Evolutionary conservation across 2,113 vertebrate genomes (phyloP), one percentile per base, ranked within the genome.

Genomic region (Leucoraja erinaceus): DNA sequence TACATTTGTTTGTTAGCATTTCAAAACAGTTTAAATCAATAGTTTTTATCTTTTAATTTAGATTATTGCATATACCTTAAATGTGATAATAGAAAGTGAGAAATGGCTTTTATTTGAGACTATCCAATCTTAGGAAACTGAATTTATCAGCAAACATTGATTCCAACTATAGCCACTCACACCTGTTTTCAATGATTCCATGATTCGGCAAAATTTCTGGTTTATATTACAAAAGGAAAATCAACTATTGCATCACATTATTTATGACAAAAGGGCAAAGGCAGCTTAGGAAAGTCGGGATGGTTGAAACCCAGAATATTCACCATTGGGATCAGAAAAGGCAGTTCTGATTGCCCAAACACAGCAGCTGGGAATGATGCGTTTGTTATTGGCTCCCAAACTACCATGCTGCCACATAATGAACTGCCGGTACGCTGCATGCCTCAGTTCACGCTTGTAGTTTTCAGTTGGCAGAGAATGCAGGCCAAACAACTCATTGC

Each of bases 321-420:
- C 66, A 54, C 90, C 90, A 38, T 47, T 8, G 12, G 66, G 90
- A 22, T 91, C 90, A 74, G 90, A 38, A 91, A 74, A 91, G 4
- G 90, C 12, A 74, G 22, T 28, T 91, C 90, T 72, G 68, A 91
- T 91, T 91, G 0, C 25, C 90, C 90, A 72, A 7, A 91, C 68
- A 5, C 90, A 91, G 33, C 90, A 91, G 7, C 90, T 91, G 90
- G 90, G 90, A 70, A 90, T 90, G 90, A 74, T 74, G n/a, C 33
- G 90, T 54, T 91, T 91, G 66, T 54, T 91, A 38, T 14, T 72
- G 68, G 18, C 25, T 72, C 90, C 90, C 38, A 91, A 72, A 6
- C 68, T 14, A 1, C 68, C 90, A 72, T 91, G 66, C 18, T 91
- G 90, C 90, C 90, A 91, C 90, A 91, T 72, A 31, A 91, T 91